Base-by-base conservation (phyloP, 2,888 invertebrate species). In the Mactromeris polynyma region DNA sequence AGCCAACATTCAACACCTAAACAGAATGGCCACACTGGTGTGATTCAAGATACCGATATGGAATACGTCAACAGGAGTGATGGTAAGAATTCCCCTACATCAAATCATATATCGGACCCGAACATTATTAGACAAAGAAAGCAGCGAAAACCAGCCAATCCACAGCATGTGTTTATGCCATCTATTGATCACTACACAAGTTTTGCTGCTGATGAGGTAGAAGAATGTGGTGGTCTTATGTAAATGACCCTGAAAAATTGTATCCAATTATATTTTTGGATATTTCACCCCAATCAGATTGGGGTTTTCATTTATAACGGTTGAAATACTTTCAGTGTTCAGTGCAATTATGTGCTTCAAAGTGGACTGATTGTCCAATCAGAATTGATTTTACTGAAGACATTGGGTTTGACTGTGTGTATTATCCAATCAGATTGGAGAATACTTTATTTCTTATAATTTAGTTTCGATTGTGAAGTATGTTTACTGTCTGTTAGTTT, bases 111-210 rank as follows among this genome's bases (percentile, higher is more conserved):
- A 73, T 81, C 85, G 7, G 90, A 92, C 69, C 86, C 92, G 19
- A 91, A 89, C 64, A 83, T 89, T 58, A 92, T 90, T 51, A 84
- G 92, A 54, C 92, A 92, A 81, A 84, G 89, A 40, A 92, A 92
- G 73, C 89, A 92, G 58, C 86, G 92, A n/a, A 92, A 92, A 73
- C 92, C 92, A 33, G 85, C 92, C 21, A 92, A 92, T 82, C 92
- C 92, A 31, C 92, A 92, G 64, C 92, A 92, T 82, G 92, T 92
- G 26, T 92, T 92, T 77, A 92, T 90, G 89, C 92, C 92, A 2
- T 86, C 92, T 14, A 89, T 92, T 36, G 92, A 92, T 81, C 92
- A 92, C 46, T 92, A 90, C 81, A 90, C 92, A 9, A 89, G 90
- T 64, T 92, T 92, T 85, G 89, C 90, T 77, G 83, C 87, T 11